These are phyloP conservation scores for Bovichtus diacanthus DNA, from an alignment of 2,797 vertebrate species.

Conservation along the genomic window DNA sequence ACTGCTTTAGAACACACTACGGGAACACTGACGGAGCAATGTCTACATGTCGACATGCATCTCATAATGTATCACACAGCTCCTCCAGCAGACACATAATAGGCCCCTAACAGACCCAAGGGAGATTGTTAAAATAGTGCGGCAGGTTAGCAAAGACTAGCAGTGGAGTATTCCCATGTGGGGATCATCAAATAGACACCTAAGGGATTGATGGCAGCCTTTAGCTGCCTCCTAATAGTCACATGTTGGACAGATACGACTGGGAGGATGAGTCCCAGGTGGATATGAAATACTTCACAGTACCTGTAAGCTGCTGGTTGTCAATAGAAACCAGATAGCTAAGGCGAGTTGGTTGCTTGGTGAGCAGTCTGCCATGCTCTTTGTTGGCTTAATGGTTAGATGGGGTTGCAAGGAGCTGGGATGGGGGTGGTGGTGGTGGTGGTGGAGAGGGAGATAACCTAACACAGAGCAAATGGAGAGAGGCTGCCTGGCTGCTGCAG, in stretches of 20 bases:
- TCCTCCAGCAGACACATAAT: slow-evolving; percentile 64
- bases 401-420: slow-evolving; percentile 39
- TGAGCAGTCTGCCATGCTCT: slow-evolving; percentile 33
- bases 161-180: slow-evolving; percentile 69
- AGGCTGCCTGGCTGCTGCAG: slow-evolving; percentile 44
- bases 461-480: slow-evolving; percentile 53
- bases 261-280: slow-evolving; percentile 70
- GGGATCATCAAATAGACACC: slow-evolving; percentile 75
- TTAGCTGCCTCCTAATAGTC: slow-evolving; percentile 72
- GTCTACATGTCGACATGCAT: slow-evolving; percentile 43
- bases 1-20: slow-evolving; percentile 18
- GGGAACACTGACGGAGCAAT: slow-evolving; percentile 31
- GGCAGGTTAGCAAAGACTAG: slow-evolving; percentile 71
- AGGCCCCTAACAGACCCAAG: slow-evolving; percentile 65
- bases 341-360: slow-evolving; percentile 41
- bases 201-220: slow-evolving; percentile 75
- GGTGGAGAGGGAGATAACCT: slow-evolving; percentile 46
- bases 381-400: slow-evolving; percentile 63
- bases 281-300: slow-evolving; percentile 64
- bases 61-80: slow-evolving; percentile 44
- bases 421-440: slow-evolving; percentile 13
- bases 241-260: slow-evolving; percentile 67
- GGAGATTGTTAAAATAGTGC: slow-evolving; percentile 79
- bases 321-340: slow-evolving; percentile 59
- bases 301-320: slow-evolving; percentile 61